These are phyloP conservation scores for Sylvietta virens DNA, from an alignment of 2,113 vertebrate species.

Conservation along the genomic window DNA sequence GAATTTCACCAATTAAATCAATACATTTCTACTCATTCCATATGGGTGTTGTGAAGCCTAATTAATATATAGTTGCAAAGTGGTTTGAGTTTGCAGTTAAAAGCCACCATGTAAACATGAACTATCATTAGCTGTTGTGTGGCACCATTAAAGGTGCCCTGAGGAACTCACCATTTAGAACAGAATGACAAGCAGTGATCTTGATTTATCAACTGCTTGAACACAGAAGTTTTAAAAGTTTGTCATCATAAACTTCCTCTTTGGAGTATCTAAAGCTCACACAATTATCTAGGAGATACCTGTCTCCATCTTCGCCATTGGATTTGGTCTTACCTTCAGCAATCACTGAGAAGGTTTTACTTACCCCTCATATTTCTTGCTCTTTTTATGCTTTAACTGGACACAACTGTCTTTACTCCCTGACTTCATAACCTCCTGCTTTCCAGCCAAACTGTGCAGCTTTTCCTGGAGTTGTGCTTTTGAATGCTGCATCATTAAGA, in stretches of 20 bases:
- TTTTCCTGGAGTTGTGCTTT: constrained; percentile 9
- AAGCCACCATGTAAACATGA: not conserved
- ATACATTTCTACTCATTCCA: not conserved
- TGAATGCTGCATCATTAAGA: constrained; percentile 33
- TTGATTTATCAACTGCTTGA: not conserved
- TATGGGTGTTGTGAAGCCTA: not conserved
- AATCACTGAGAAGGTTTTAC: not conserved
- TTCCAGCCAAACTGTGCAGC: not conserved
- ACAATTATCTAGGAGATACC: not conserved
- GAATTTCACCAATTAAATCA: constrained; percentile 33
- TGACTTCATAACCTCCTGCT: not conserved
- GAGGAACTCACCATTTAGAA: not conserved
- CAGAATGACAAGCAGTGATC: not conserved
- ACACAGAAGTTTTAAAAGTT: not conserved
- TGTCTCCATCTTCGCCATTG: not conserved
- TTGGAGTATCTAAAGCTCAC: not conserved
- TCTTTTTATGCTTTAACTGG: not conserved
- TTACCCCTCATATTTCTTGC: not conserved
- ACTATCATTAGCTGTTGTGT: not conserved
- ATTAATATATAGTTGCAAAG: not conserved
- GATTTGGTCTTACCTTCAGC: not conserved
- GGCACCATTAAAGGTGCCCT: not conserved
- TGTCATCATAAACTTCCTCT: not conserved
- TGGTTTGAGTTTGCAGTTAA: not conserved
- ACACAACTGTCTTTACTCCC: not conserved